Evolutionary conservation across 2,113 vertebrate genomes (phyloP).

Genomic region (Limanda limanda): DNA sequence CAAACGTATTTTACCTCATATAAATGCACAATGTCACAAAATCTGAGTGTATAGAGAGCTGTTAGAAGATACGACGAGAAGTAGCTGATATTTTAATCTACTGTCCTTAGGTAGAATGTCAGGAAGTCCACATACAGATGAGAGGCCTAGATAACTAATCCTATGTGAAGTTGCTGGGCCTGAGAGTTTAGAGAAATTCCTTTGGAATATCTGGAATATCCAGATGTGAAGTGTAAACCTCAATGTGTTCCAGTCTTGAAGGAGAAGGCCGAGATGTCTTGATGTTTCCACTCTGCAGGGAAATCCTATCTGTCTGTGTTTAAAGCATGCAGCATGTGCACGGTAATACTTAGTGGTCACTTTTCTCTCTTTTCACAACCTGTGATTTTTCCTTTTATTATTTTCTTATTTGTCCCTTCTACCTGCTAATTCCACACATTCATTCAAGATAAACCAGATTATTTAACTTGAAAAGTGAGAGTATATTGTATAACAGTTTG

Average conservation of each 20-base stretch:
- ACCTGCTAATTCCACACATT: background rate
- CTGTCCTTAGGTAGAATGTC: background rate
- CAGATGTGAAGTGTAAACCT: slow-evolving; percentile 52
- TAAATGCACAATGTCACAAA: too few species aligned
- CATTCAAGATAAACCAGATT: too few species aligned
- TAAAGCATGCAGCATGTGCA: slow-evolving; percentile 2
- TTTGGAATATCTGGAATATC: slow-evolving; percentile 21
- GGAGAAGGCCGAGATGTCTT: slow-evolving; percentile 34
- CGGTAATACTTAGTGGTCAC: slow-evolving; percentile 7
- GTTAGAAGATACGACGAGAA: background rate
- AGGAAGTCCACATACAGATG: background rate
- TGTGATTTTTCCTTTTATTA: slow-evolving; percentile 14
- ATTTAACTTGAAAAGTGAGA: too few species aligned
- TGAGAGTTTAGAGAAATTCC: slow-evolving; percentile 24
- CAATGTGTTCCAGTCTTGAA: slow-evolving; percentile 60
- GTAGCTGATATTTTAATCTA: slow-evolving; percentile 4
- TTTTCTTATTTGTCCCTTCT: slow-evolving; percentile 9
- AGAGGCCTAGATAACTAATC: background rate
- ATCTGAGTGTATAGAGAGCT: background rate
- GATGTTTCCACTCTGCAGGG: slow-evolving; percentile 59
- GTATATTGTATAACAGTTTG: too few species aligned
- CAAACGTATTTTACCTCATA: background rate
- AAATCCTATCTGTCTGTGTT: slow-evolving; percentile 60
- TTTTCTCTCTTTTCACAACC: background rate
- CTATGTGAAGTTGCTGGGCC: background rate